phyloP scores from a whole-genome alignment of 2,113 vertebrate species.

The Heterotis niloticus region DNA sequence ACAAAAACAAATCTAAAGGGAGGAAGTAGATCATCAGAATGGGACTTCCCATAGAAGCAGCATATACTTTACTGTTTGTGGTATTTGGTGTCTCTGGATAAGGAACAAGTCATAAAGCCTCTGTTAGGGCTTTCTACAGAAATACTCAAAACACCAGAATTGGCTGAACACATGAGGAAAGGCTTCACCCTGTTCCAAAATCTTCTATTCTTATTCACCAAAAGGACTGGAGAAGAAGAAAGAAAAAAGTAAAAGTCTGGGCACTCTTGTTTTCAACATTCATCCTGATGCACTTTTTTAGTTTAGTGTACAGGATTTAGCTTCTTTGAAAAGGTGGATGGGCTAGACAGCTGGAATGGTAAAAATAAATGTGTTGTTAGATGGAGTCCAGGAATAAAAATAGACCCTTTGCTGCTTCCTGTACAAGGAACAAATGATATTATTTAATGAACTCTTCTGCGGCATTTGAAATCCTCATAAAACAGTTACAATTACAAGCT shows the following conservation, averaged over 20 bases:
- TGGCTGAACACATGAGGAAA: too few species aligned
- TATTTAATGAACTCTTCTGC: slow-evolving; percentile 26
- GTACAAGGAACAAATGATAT: slow-evolving; percentile 17
- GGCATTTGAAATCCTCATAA: slow-evolving; percentile 27
- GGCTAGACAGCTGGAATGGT: too few species aligned
- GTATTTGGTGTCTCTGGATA: too few species aligned
- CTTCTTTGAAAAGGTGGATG: too few species aligned
- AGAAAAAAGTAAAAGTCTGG: not conserved
- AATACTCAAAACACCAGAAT: too few species aligned
- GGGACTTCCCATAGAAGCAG: not conserved
- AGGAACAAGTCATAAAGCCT: too few species aligned
- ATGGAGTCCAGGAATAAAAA: not conserved
- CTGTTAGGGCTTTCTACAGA: too few species aligned
- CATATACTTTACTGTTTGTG: not conserved
- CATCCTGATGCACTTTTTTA: too few species aligned
- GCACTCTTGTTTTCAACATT: too few species aligned
- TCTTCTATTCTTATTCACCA: too few species aligned
- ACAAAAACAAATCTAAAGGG: not conserved
- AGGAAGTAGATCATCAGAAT: not conserved
- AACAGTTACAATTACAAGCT: slow-evolving; percentile 20
- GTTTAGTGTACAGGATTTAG: too few species aligned
- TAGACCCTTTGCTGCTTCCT: not conserved
- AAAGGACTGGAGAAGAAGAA: not conserved
- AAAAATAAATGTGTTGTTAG: not conserved
- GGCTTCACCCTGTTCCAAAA: too few species aligned